phyloP scores from a whole-genome alignment of 2,888 invertebrate genomes.

The Pterobdella sp. region DNA sequence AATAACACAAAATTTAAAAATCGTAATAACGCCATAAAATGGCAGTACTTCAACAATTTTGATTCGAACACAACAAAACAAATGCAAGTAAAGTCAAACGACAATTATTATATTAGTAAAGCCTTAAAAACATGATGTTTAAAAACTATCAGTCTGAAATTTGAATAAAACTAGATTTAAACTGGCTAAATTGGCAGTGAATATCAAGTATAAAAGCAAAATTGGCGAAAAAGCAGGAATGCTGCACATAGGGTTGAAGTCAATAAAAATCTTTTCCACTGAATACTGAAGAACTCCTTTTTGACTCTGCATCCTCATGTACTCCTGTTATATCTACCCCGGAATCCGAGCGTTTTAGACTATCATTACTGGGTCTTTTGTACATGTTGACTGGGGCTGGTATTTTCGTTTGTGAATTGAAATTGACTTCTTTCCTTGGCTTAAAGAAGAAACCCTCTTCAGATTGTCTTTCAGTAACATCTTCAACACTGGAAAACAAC shows the following conservation, averaged over 20 bases:
- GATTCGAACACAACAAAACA: not conserved
- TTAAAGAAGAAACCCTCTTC: conserved; percentile 21
- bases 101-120: not conserved
- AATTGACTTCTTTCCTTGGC: conserved; percentile 33
- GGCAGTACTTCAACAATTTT: no score
- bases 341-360: conserved; percentile 37
- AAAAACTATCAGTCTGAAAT: no score
- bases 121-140: not conserved
- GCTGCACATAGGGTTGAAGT: not conserved
- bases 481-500: not conserved
- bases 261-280: conserved; percentile 1
- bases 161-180: no score
- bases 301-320: not conserved
- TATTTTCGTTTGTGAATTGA: conserved; percentile 31
- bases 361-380: not conserved
- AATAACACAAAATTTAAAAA: no score
- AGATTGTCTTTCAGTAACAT: not conserved
- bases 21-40: no score
- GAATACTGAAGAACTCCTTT: not conserved
- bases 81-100: not conserved
- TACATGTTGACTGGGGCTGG: conserved; percentile 32
- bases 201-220: no score
- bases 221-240: not conserved
- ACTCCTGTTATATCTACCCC: conserved; percentile 38
- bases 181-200: no score